These are phyloP conservation scores for Sciurus niger DNA, from an alignment of 2,113 vertebrate species.

Conservation along the genomic window DNA sequence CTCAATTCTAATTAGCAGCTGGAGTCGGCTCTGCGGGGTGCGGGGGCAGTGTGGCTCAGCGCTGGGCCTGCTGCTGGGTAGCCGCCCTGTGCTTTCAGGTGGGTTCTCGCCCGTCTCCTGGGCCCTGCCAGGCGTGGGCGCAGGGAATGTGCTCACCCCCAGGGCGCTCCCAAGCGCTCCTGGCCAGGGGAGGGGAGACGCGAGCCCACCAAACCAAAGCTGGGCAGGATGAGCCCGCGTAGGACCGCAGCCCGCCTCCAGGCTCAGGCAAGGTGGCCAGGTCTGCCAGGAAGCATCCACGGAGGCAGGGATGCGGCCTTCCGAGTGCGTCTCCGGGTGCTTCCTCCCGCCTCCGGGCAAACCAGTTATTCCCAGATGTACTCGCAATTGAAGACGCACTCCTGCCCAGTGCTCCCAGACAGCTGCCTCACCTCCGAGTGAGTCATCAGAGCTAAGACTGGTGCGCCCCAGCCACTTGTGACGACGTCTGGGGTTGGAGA, in stretches of 20 bases:
- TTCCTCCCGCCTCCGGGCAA: neutral
- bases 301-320: neutral
- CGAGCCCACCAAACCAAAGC: neutral
- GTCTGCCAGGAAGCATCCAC: accelerated
- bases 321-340: accelerated
- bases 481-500: neutral
- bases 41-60: neutral
- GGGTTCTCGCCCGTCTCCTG: neutral
- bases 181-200: neutral
- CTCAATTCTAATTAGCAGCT: conserved; percentile 89
- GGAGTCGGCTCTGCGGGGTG: conserved; percentile 63
- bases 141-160: neutral
- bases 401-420: neutral
- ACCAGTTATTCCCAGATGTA: neutral
- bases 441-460: neutral
- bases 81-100: accelerated
- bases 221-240: neutral
- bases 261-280: accelerated
- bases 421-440: neutral
- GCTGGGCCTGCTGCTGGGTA: neutral
- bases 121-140: neutral
- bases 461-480: neutral
- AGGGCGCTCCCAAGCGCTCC: neutral
- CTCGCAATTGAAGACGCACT: neutral
- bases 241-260: too few relatives aligned